Percentiles rank a stretch among this genome's conserved stretches.
phyloP scores from a whole-genome alignment of 1,140 invertebrate species.

The Drosophila ananassae region DNA sequence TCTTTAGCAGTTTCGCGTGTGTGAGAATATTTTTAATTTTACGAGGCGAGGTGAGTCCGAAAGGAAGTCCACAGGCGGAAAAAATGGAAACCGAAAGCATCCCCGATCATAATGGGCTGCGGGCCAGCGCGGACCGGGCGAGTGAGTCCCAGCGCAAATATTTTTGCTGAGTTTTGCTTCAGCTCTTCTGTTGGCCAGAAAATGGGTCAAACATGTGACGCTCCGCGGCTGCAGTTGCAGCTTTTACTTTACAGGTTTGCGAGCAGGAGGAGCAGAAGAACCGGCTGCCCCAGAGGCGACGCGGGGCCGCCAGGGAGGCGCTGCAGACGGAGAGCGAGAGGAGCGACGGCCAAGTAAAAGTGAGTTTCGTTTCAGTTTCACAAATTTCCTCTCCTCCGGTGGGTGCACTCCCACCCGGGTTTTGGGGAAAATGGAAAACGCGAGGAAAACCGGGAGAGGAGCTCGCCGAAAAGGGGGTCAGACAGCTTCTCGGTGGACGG shows the following conservation, averaged over 20 bases:
- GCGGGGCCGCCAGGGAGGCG: constrained; percentile 10
- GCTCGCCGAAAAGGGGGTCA: too few relatives aligned
- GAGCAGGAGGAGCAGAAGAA: constrained; percentile 15
- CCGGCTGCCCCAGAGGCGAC: constrained; percentile 35
- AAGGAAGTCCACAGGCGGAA: constrained; percentile 2
- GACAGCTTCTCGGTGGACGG: too few relatives aligned
- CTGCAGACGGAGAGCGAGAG: constrained; percentile 1
- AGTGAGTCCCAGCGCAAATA: constrained; percentile 2
- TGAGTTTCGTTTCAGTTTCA: constrained; percentile 69
- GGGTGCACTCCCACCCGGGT: too few relatives aligned
- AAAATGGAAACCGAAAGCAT: constrained; percentile 4
- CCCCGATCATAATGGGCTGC: constrained; percentile 10
- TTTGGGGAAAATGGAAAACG: too few relatives aligned
- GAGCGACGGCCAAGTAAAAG: constrained; percentile 55
- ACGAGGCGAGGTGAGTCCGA: background rate
- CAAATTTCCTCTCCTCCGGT: constrained; percentile 46
- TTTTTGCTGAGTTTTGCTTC: background rate
- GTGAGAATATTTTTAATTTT: constrained; percentile 26
- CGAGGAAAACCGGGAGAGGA: too few relatives aligned
- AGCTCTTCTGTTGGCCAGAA: constrained; percentile 24
- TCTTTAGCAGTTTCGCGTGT: constrained; percentile 33
- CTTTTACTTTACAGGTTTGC: constrained; percentile 68
- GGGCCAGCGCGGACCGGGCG: background rate
- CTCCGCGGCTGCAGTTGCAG: constrained; percentile 39
- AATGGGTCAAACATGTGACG: constrained; percentile 73